A percentile compares a stretch with the other conserved stretches of the same genome.
These are phyloP conservation scores for Psylliodes chrysocephalus DNA, from an alignment of 2,888 invertebrate species.

Conservation along the genomic window DNA sequence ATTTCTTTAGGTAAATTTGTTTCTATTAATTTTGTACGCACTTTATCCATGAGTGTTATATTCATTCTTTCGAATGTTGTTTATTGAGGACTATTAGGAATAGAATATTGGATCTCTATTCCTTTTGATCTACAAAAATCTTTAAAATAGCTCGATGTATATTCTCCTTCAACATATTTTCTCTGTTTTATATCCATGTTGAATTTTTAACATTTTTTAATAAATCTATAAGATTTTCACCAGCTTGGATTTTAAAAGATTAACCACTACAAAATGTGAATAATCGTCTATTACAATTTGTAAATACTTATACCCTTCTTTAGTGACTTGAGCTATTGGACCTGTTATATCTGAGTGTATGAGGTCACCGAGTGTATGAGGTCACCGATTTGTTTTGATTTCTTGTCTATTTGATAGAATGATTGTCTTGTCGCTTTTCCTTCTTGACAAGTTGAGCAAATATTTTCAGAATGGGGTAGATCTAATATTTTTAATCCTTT, in stretches of 20 bases:
- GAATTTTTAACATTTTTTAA: conserved; percentile 36
- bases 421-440: conserved; percentile 8
- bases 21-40: conserved; percentile 42
- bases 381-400: conserved; percentile 27
- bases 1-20: conserved; percentile 41
- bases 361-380: conserved; percentile 42
- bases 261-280: conserved; percentile 37
- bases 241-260: conserved; percentile 35
- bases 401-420: no score
- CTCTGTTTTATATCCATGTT: conserved; percentile 34
- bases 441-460: conserved; percentile 11
- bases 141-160: conserved; percentile 29
- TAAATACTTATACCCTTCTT: conserved; percentile 39
- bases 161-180: no score
- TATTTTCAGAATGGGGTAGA: conserved; percentile 6
- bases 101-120: conserved; percentile 38
- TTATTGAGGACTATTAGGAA: conserved; percentile 42
- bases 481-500: conserved; percentile 9
- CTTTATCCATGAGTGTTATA: conserved; percentile 44
- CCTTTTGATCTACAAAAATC: conserved; percentile 30
- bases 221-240: conserved; percentile 38
- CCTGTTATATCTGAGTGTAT: conserved; percentile 42
- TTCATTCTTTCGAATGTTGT: conserved; percentile 47
- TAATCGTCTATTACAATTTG: conserved; percentile 39
- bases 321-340: conserved; percentile 33